A percentile compares a stretch with the other conserved stretches of the same genome.
Evolutionary conservation across 92 coral and sea anemone genomes (phyloP).

Genomic region (Zoanthus gigantus): DNA sequence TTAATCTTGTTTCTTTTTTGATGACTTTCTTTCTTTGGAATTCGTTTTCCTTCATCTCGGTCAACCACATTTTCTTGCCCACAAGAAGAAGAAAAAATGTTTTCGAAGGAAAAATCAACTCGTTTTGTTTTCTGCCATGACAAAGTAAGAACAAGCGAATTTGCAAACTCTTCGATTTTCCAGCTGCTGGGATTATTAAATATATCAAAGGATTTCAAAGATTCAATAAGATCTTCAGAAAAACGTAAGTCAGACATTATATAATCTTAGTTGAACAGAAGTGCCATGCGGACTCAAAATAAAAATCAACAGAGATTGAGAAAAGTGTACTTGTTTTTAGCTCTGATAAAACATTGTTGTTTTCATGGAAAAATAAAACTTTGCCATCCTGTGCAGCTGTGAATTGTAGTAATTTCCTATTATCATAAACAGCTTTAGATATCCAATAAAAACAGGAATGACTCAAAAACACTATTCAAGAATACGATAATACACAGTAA

Average conservation of each 20-base stretch:
- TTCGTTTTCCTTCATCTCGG: background rate
- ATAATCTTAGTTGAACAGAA: background rate
- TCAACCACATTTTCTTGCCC: background rate
- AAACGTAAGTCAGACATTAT: constrained; percentile 10
- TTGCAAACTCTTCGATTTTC: background rate
- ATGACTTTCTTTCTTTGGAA: background rate
- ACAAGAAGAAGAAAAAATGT: background rate
- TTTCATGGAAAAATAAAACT: background rate
- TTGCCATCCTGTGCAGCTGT: background rate
- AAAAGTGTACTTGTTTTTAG: background rate
- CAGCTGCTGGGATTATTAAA: constrained; percentile 14
- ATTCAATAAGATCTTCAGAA: constrained; percentile 3
- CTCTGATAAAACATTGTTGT: background rate
- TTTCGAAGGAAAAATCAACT: background rate
- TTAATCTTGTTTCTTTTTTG: background rate
- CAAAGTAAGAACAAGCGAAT: constrained; percentile 33
- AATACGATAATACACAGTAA: background rate
- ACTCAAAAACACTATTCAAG: background rate
- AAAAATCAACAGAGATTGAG: background rate
- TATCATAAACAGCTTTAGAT: background rate
- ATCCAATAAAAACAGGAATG: background rate
- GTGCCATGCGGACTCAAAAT: background rate
- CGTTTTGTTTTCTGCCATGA: constrained; percentile 23
- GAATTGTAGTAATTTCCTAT: background rate
- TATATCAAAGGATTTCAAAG: constrained; percentile 31